Percentiles rank a stretch among this genome's conserved stretches.
Evolutionary conservation across 2,113 vertebrate species (phyloP).

Genomic region (Megaceryle maxima): DNA sequence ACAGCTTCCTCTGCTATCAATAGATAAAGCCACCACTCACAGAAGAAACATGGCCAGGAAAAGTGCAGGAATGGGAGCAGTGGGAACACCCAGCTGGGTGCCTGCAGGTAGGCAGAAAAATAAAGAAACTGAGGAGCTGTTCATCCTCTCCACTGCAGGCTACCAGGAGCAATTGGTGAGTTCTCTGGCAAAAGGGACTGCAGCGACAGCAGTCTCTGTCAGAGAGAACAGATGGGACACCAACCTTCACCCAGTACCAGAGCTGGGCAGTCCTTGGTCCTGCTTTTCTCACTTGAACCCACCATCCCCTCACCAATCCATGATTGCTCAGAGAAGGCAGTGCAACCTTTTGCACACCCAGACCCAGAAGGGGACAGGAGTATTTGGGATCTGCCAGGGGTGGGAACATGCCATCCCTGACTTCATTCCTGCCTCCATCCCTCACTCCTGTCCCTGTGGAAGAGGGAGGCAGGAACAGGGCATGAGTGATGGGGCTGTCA

Average conservation of each 20-base stretch:
- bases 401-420: not conserved
- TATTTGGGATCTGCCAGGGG: not conserved
- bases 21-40: not conserved
- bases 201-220: not conserved
- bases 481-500: constrained; percentile 61
- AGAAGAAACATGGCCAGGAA: not conserved
- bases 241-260: not conserved
- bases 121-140: not conserved
- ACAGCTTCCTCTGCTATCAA: not conserved
- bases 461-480: constrained; percentile 11
- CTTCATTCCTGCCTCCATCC: not conserved
- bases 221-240: not conserved
- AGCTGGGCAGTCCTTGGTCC: not conserved
- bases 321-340: not conserved
- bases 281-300: not conserved
- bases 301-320: not conserved
- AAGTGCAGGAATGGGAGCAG: not conserved
- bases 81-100: not conserved
- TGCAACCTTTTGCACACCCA: rapidly evolving
- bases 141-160: not conserved
- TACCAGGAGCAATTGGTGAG: not conserved
- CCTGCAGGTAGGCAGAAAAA: not conserved
- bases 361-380: rapidly evolving
- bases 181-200: not conserved
- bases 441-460: not conserved